Base-by-base conservation (phyloP, 2,888 invertebrate species). In the Orthosia gothica region DNA sequence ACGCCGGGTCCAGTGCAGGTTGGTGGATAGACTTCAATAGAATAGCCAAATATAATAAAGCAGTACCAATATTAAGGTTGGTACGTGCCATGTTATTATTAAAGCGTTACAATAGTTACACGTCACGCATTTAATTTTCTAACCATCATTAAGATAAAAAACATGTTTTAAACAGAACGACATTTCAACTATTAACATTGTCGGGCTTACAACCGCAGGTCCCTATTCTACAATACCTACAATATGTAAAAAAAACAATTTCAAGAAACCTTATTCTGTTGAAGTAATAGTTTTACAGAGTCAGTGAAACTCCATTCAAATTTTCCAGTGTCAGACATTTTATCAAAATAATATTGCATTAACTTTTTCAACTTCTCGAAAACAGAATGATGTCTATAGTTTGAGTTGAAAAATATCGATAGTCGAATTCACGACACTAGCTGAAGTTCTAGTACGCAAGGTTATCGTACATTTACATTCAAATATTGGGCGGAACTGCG, bases 401-500 rank as follows among this genome's bases (percentile, higher is more conserved):
- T 81, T 58, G 3, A 49, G 52, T 70, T 79, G 52, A 81, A 84
- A 84, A 76, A 66, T 81, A 71, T 82, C 82, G 82, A 82, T 81
- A 81, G 61, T 26, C 55, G 4, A 81, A 80, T 58, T 76, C 63
- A 57, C 83, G 57, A 58, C 88, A 72, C 85, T 87, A 85, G 69
- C 55, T 62, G 65, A 85, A 88, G 82, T 88, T 85, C n/a, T n/a
- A n/a, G n/a, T 83, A 79, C 81, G 79, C 80, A 84, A 81, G 83
- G 84, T 76, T 86, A 80, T 87, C 76, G 86, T 70, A 71, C 83
- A 89, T 90, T 90, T 88, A 85, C 91, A 90, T 90, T 87, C 84
- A 88, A 90, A 90, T 88, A 87, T 89, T 75, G 84, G 83, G 82
- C 87, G 87, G 82, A 83, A 85, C 88, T 90, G 90, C 76, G 84